Evolutionary conservation across 2,113 vertebrate species (phyloP).

Genomic region (Ursus arctos): DNA sequence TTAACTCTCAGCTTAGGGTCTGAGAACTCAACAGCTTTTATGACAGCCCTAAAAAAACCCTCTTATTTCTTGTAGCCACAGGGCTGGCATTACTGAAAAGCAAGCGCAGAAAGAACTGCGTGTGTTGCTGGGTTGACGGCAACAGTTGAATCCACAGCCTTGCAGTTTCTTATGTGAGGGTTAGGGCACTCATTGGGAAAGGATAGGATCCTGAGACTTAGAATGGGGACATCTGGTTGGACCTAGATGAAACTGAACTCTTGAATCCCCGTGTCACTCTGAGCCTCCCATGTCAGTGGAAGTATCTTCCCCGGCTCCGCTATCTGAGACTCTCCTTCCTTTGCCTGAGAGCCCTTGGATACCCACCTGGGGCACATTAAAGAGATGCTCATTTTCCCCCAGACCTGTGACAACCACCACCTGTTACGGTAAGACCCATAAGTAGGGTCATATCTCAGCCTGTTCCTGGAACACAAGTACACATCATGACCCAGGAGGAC

Average conservation of each 20-base stretch:
- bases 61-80: not conserved
- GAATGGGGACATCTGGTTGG: not conserved
- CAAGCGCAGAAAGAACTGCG: not conserved
- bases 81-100: not conserved
- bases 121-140: not conserved
- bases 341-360: not conserved
- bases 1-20: not conserved
- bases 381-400: not conserved
- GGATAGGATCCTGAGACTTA: not conserved
- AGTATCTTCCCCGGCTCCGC: too few species aligned
- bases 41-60: not conserved
- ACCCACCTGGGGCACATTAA: not conserved
- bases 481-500: not conserved
- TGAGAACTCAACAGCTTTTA: not conserved
- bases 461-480: not conserved
- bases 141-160: not conserved
- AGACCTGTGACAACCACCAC: not conserved
- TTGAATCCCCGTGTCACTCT: not conserved
- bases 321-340: not conserved
- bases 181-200: too few species aligned
- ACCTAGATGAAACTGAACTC: not conserved
- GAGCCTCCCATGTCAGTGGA: not conserved
- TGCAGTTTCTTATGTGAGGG: not conserved
- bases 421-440: not conserved
- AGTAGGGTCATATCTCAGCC: too few species aligned